Conservation (phyloP, 2,888 invertebrate species). For the Cyclophora punctaria region DNA sequence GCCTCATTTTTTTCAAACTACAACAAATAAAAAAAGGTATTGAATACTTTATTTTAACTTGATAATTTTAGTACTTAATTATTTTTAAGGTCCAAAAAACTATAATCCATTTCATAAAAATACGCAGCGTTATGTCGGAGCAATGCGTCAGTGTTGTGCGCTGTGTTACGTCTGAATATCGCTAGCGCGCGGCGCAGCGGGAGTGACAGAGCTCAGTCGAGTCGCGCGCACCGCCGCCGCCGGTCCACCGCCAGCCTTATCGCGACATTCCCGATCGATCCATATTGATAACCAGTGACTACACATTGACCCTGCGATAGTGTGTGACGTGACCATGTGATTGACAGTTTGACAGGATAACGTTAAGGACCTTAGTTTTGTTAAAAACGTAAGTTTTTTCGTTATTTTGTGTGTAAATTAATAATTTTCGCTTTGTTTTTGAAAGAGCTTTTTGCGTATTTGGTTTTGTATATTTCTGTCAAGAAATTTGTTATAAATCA, state of each 20-base stretch:
- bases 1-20: no score
- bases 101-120: no score
- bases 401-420: background rate
- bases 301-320: constrained; percentile 42
- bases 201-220: constrained; percentile 37
- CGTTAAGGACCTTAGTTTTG: constrained; percentile 1
- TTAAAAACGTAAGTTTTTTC: constrained; percentile 6
- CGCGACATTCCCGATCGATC: constrained; percentile 66
- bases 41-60: no score
- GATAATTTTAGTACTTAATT: no score
- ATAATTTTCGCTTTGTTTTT: background rate
- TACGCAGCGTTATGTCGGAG: background rate
- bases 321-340: constrained; percentile 46
- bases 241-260: constrained; percentile 46
- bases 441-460: no score
- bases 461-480: no score
- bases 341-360: constrained; percentile 16
- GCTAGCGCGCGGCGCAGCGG: constrained; percentile 10
- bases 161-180: constrained; percentile 5
- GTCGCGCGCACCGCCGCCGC: constrained; percentile 53
- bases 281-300: constrained; percentile 43
- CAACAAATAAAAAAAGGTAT: no score
- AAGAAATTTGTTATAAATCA: no score
- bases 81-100: no score
- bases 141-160: constrained; percentile 2